A percentile compares a stretch with the other conserved stretches of the same genome.
Conservation (phyloP, 1,140 invertebrate species). For the Marisa cornuarietis region DNA sequence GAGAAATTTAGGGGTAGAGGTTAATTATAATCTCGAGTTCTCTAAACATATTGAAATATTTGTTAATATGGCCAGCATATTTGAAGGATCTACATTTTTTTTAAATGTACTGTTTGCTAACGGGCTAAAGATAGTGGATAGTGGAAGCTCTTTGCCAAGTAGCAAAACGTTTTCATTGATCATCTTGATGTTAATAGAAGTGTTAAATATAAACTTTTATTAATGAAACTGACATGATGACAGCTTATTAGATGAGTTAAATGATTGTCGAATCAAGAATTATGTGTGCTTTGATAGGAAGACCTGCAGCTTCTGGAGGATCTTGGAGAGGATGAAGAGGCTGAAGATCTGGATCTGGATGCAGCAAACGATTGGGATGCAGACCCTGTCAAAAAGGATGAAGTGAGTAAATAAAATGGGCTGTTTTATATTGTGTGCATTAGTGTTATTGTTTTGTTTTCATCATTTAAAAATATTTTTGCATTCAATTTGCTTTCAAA, state of each 20-base stretch:
- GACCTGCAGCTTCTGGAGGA: constrained; percentile 49
- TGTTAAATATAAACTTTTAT: background rate
- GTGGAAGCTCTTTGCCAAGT: background rate
- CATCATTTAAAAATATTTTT: background rate
- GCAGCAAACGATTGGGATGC: constrained; percentile 33
- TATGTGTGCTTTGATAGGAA: constrained; percentile 24
- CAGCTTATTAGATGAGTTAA: background rate
- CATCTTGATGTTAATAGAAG: background rate
- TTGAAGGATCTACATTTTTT: no score
- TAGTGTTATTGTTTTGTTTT: no score
- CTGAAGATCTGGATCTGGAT: constrained; percentile 41
- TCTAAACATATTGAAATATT: background rate
- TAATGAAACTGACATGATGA: background rate
- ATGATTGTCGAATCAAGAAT: background rate
- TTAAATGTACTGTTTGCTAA: background rate
- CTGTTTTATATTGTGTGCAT: no score
- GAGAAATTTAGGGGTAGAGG: no score
- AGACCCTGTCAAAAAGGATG: constrained; percentile 53
- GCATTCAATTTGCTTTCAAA: background rate
- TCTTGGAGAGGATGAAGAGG: constrained; percentile 43
- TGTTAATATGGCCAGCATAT: background rate
- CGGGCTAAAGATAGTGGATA: background rate
- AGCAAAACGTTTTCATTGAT: background rate
- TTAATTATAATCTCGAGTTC: no score
- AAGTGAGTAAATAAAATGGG: constrained; percentile 30